Evolutionary conservation across 2,888 invertebrate species (phyloP).

Genomic region (Troides helena): DNA sequence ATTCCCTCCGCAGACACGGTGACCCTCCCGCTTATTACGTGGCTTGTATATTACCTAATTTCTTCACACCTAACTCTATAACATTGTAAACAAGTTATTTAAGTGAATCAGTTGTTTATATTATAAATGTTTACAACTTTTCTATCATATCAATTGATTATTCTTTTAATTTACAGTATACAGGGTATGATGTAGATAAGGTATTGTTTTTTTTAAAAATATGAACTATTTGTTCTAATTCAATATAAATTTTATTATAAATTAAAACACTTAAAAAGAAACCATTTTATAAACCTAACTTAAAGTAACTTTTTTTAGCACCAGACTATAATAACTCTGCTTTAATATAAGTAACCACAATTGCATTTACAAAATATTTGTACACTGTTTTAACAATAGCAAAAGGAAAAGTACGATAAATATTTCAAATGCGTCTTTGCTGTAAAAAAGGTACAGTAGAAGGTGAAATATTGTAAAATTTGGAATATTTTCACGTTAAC

Average conservation of each 20-base stretch:
- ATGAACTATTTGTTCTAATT: no score
- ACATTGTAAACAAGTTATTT: conserved; percentile 1
- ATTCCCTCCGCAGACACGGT: conserved; percentile 54
- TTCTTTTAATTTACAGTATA: neutral
- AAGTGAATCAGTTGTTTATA: neutral
- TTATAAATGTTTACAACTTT: neutral
- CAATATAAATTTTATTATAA: no score
- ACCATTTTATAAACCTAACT: no score
- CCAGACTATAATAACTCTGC: no score
- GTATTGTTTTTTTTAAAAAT: no score
- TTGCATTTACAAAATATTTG: no score
- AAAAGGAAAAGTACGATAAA: no score
- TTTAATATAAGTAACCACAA: no score
- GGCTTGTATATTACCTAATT: conserved; percentile 67
- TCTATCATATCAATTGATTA: neutral
- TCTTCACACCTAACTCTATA: conserved; percentile 41
- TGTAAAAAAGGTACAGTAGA: conserved; percentile 7
- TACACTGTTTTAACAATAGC: no score
- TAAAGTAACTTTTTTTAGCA: no score
- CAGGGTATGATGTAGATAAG: neutral
- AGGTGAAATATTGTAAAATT: conserved; percentile 38
- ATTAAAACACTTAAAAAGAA: no score
- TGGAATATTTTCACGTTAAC: conserved; percentile 35
- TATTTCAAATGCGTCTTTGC: no score
- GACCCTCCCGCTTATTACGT: conserved; percentile 65